Evolutionary conservation across 2,888 invertebrate genomes (phyloP).

Genomic region (Helicoverpa assulta): DNA sequence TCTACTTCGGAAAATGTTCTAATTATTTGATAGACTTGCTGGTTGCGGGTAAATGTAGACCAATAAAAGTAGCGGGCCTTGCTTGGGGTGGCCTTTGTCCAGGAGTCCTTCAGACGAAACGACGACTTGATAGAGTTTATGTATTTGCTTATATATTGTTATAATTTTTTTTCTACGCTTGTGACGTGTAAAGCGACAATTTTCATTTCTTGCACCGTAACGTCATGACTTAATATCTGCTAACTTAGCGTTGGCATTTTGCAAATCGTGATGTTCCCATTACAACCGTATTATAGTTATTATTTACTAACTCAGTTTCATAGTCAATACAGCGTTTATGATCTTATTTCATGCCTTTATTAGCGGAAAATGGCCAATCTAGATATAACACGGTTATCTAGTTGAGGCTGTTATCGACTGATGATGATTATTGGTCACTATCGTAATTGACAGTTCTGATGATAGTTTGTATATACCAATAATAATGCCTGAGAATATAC

Average conservation of each 20-base stretch:
- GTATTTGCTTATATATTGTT: no score
- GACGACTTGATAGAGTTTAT: no score
- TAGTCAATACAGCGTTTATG: conserved; percentile 2
- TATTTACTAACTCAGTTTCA: conserved; percentile 23
- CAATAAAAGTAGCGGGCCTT: no score
- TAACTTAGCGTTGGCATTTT: conserved; percentile 18
- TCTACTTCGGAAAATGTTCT: no score
- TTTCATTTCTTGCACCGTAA: conserved; percentile 14
- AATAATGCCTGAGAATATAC: not conserved
- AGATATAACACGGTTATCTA: not conserved
- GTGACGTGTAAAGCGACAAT: not conserved
- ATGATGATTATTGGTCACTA: not conserved
- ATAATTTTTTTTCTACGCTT: not conserved
- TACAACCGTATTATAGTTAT: conserved; percentile 29
- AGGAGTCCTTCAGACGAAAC: no score
- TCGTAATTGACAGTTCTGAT: not conserved
- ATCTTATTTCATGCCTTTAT: not conserved
- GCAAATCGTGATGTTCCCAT: conserved; percentile 43
- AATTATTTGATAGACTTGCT: no score
- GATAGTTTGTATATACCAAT: not conserved
- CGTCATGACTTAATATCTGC: conserved; percentile 33
- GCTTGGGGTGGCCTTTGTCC: no score
- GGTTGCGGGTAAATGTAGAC: no score
- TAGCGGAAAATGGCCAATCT: not conserved
- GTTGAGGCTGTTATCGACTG: not conserved